Evolutionary conservation across 2,888 invertebrate genomes (phyloP).

Genomic region (Tethea ocularis): DNA sequence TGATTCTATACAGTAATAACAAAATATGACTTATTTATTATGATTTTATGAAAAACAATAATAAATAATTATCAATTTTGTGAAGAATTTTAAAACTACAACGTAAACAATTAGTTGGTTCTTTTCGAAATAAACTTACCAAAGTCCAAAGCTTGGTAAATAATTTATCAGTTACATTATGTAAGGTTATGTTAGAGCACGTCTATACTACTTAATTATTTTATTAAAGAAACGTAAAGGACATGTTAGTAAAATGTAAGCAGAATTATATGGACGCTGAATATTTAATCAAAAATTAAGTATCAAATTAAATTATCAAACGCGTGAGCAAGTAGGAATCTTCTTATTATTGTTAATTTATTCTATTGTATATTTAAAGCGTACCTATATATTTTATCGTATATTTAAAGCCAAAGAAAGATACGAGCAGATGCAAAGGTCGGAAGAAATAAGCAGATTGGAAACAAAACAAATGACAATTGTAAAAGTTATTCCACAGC

Average conservation of each 20-base stretch:
- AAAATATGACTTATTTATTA: background rate
- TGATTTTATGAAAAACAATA: background rate
- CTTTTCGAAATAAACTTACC: too few relatives aligned
- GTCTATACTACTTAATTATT: background rate
- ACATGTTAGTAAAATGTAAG: background rate
- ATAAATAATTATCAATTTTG: too few relatives aligned
- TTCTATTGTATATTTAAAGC: too few relatives aligned
- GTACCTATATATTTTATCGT: too few relatives aligned
- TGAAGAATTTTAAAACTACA: too few relatives aligned
- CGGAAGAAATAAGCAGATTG: too few relatives aligned
- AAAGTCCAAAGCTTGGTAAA: background rate
- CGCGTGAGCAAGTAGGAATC: background rate
- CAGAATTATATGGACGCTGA: background rate
- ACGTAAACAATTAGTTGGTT: background rate
- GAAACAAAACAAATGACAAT: too few relatives aligned
- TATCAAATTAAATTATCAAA: background rate
- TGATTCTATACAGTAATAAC: background rate
- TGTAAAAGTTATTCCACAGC: too few relatives aligned
- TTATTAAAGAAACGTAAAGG: background rate
- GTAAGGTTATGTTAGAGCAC: background rate
- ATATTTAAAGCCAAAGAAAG: too few relatives aligned
- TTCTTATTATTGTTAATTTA: too few relatives aligned
- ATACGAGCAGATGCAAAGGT: too few relatives aligned
- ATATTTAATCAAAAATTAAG: background rate
- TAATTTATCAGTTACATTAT: background rate